Percentiles rank a stretch among this genome's conserved stretches.
Conservation (phyloP, 2,113 vertebrate species). For the Glaucomys volans region DNA sequence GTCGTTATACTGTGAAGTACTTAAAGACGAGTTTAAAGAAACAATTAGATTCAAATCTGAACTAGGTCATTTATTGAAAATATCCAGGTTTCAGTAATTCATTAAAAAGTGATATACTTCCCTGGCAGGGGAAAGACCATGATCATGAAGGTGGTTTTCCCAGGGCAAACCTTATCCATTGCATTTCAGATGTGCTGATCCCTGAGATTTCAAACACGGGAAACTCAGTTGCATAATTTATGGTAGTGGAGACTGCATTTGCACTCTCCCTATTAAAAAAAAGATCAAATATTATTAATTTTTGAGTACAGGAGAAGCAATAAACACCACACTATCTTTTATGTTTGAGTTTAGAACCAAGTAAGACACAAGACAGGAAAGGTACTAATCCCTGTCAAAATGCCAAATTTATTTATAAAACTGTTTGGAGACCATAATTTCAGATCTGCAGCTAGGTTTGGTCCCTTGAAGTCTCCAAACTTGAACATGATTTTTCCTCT, state of each 20-base stretch:
- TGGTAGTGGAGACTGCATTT: no score
- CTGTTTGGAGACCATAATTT: background rate
- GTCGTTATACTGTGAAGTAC: background rate
- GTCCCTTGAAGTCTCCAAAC: background rate
- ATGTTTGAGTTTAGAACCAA: background rate
- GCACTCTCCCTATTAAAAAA: no score
- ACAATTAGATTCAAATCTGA: background rate
- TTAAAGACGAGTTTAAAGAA: background rate
- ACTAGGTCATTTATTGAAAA: background rate
- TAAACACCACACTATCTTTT: background rate
- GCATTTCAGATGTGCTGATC: no score
- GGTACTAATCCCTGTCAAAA: background rate
- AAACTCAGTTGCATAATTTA: no score
- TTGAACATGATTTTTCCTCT: background rate
- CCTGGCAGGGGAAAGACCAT: no score
- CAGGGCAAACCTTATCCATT: no score
- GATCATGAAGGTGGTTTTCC: no score
- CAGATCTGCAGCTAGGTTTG: background rate
- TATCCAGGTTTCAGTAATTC: background rate
- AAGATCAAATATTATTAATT: background rate
- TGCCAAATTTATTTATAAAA: background rate
- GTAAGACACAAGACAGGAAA: background rate
- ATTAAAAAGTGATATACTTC: background rate
- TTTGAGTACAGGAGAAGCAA: background rate
- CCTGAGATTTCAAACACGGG: no score